Evolutionary conservation across 2,888 invertebrate species (phyloP).

Genomic region (Agrochola macilenta): DNA sequence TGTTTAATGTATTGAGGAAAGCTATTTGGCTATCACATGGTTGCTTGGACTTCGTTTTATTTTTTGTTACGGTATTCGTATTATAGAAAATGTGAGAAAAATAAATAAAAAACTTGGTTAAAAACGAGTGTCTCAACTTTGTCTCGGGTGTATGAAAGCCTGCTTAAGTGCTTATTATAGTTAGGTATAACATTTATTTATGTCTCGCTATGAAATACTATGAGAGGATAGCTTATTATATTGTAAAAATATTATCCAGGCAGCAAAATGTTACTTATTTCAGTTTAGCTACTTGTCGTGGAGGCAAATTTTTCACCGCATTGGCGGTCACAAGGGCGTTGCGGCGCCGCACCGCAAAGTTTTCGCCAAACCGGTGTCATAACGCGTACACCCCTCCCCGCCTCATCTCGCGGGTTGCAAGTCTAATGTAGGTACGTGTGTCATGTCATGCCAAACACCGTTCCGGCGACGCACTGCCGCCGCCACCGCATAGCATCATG

Average conservation of each 20-base stretch:
- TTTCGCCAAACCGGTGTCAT: no score
- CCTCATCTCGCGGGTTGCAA: no score
- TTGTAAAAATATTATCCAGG: background rate
- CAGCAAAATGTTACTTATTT: background rate
- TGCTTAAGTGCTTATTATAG: no score
- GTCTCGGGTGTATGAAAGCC: background rate
- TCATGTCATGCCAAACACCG: no score
- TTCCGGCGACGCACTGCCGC: no score
- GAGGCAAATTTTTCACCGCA: no score
- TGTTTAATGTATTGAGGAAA: slow-evolving; percentile 7
- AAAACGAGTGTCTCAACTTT: background rate
- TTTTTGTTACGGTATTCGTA: background rate
- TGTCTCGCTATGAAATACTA: background rate
- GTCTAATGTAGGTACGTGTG: no score
- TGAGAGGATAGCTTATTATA: background rate
- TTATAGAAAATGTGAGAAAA: background rate
- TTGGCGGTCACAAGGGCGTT: no score
- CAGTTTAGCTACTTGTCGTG: no score
- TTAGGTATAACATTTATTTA: background rate
- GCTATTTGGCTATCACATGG: background rate
- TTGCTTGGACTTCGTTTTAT: background rate
- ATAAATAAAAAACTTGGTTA: background rate
- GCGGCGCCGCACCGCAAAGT: no score
- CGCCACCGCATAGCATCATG: no score
- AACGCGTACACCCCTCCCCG: no score